These are phyloP conservation scores for Lerema accius DNA, from an alignment of 1,140 invertebrate genomes.

Conservation along the genomic window DNA sequence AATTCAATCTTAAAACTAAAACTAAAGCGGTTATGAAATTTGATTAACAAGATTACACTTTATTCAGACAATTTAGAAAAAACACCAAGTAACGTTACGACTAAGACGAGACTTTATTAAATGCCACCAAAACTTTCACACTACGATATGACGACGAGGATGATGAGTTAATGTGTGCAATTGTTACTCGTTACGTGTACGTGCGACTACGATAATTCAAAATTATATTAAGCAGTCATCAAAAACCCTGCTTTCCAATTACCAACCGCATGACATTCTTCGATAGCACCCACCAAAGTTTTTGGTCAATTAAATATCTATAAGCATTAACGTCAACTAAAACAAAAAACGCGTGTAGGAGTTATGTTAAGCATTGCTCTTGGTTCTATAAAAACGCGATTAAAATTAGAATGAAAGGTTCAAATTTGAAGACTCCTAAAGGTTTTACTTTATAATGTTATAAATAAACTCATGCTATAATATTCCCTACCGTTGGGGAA, in stretches of 20 bases:
- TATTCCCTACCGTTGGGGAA: too few species aligned
- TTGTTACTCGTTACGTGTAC: conserved; percentile 21
- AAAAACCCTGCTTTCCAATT: conserved; percentile 35
- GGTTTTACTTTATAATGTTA: too few species aligned
- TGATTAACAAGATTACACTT: conserved; percentile 13
- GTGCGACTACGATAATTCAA: conserved; percentile 32
- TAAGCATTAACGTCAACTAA: conserved; percentile 27
- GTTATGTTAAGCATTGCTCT: conserved; percentile 3
- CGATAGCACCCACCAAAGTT: conserved; percentile 35
- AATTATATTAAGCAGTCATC: conserved; percentile 33
- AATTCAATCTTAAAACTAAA: conserved; percentile 16
- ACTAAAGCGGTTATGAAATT: conserved; percentile 15
- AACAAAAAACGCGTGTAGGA: conserved; percentile 1
- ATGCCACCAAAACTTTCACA: conserved; percentile 31
- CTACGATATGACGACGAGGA: conserved; percentile 13
- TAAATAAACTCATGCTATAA: too few species aligned
- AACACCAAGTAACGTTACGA: conserved; percentile 19
- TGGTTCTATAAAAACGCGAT: neutral
- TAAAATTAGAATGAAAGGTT: conserved; percentile 1
- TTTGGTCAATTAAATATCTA: conserved; percentile 35
- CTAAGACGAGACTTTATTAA: conserved; percentile 28
- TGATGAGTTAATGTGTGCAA: conserved; percentile 28
- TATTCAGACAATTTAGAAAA: conserved; percentile 11
- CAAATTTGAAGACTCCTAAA: too few species aligned
- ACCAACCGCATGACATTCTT: conserved; percentile 31